These are phyloP conservation scores for Sterna hirundo DNA, from an alignment of 2,113 vertebrate genomes.

Conservation along the genomic window DNA sequence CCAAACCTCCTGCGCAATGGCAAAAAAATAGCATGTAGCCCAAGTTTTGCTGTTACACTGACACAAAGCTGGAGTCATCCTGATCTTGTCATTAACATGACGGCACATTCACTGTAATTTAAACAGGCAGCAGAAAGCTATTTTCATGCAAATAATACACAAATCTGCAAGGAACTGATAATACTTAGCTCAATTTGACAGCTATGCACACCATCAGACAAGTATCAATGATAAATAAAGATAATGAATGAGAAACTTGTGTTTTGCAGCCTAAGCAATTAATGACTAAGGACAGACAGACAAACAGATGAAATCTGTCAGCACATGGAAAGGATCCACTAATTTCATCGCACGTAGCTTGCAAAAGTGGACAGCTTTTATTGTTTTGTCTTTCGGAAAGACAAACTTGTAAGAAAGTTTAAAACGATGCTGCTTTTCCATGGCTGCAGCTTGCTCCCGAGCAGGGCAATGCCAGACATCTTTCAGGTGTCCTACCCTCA, in stretches of 20 bases:
- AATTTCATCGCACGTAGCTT: neutral
- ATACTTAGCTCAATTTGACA: neutral
- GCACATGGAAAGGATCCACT: neutral
- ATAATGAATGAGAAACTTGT: slow-evolving; percentile 3
- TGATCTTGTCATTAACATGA: neutral
- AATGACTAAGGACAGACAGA: neutral
- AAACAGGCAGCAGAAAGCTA: neutral
- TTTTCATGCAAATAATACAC: neutral
- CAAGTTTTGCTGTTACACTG: neutral
- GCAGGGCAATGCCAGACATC: neutral
- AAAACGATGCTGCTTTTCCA: neutral
- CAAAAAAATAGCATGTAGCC: neutral
- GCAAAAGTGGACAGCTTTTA: neutral
- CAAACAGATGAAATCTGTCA: slow-evolving; percentile 18
- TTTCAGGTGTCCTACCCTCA: neutral
- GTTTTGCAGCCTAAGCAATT: neutral
- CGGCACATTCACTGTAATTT: neutral
- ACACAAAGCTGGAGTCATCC: slow-evolving; percentile 12
- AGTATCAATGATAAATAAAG: slow-evolving; percentile 20
- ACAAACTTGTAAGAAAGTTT: neutral
- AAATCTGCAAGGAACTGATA: slow-evolving; percentile 20
- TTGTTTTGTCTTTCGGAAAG: neutral
- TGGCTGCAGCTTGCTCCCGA: neutral
- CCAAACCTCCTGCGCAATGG: neutral
- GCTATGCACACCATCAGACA: neutral